Evolutionary conservation across 92 coral and sea anemone genomes (phyloP), one percentile per base, ranked within the genome.

Genomic region (Anthopleura xanthogrammica): DNA sequence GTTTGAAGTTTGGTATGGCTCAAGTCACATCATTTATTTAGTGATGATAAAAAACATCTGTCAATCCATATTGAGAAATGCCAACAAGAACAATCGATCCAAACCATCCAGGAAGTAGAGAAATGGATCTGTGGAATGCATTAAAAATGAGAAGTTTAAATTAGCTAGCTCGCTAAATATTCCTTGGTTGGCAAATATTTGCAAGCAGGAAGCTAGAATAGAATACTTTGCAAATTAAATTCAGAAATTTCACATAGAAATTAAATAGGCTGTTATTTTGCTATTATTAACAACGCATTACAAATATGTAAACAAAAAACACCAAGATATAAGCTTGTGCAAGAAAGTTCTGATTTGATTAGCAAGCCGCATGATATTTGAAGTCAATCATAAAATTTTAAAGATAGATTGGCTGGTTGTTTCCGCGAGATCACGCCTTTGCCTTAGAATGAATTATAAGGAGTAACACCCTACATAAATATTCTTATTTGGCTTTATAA

Each of bases 371-470:
- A 54, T 2, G 58, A 54, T 54, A 54, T 54, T 62, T 20, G 70
- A n/a, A 62, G 70, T 62, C 70, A 62, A 62, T n/a, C 70, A 62
- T 23, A n/a, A 62, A 62, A 62, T 62, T 62, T 62, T 20, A 62
- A 62, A 62, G 19, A 62, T 62, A 62, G 24, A 62, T 62, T 62
- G 24, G 11, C 70, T 60, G 20, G 54, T 17, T 16, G 65, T 16
- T 16, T 60, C 65, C 65, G 65, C n/a, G 3, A 3, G n/a, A 20
- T 62, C 70, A 62, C 70, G 36, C 70, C 70, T 62, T 62, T 3
- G 23, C 20, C 3, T n/a, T 23, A 20, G 23, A 20, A 14, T 4
- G 5, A 20, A 20, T 20, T n/a, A 4, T 23, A 20, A 62, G 65
- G 65, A 2, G 29, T 8, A 62, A 62, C 70, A 62, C 29, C 70